These are phyloP conservation scores for Gallinago paraguaiae DNA, from an alignment of 2,113 vertebrate species.

Conservation along the genomic window DNA sequence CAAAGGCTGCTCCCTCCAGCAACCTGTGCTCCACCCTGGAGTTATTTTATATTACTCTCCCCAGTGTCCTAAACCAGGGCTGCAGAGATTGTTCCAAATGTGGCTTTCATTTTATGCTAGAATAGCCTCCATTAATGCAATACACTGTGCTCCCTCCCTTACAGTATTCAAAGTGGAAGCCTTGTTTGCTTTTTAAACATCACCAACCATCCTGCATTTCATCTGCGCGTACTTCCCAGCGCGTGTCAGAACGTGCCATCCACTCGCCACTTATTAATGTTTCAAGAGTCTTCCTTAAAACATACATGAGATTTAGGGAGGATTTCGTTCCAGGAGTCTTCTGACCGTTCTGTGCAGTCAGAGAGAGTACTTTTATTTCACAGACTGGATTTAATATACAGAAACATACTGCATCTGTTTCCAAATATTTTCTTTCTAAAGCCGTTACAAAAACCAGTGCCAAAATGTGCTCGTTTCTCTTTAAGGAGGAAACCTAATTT, in stretches of 20 bases:
- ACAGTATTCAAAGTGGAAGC: not conserved
- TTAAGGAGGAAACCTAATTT: constrained; percentile 35
- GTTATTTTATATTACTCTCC: constrained; percentile 25
- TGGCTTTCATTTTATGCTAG: constrained; percentile 27
- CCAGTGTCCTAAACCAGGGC: not conserved
- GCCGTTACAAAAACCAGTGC: not conserved
- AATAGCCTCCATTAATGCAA: constrained; percentile 12
- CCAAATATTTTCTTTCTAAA: constrained; percentile 51
- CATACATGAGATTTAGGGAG: constrained; percentile 24
- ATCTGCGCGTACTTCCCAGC: not conserved
- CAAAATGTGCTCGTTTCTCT: constrained; percentile 15
- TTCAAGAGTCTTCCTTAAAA: constrained; percentile 48
- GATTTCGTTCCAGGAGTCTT: constrained; percentile 34
- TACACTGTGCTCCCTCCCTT: not conserved
- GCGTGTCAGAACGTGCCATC: not conserved
- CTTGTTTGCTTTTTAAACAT: constrained; percentile 18
- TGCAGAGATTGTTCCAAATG: constrained; percentile 26
- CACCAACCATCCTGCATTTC: not conserved
- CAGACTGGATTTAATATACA: constrained; percentile 41
- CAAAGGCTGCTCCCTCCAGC: not conserved
- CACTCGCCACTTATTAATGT: not conserved
- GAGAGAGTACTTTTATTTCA: constrained; percentile 32
- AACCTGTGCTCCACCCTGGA: constrained; percentile 1
- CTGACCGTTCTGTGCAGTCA: not conserved
- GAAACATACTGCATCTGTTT: constrained; percentile 41